These are phyloP conservation scores for Coendou prehensilis DNA, from an alignment of 2,797 vertebrate species.

Conservation along the genomic window DNA sequence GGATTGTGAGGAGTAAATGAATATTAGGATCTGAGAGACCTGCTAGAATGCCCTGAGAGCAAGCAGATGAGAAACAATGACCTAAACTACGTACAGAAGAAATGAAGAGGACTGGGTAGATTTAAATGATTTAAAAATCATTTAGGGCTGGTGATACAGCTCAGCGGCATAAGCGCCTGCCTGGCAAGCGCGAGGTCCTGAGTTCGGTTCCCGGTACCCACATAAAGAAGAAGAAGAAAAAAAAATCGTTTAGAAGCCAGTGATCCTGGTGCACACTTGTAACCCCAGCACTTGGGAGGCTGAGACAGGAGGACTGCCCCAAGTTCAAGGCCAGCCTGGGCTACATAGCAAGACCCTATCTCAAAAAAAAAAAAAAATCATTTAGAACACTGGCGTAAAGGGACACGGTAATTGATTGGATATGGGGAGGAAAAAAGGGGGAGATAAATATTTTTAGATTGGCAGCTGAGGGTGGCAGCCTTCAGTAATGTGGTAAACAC, in stretches of 20 bases:
- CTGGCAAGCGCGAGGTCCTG: too few relatives aligned
- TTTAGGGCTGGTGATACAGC: too few relatives aligned
- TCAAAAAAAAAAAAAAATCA: neutral
- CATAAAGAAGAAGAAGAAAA: too few relatives aligned
- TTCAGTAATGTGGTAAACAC: neutral
- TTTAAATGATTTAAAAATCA: neutral
- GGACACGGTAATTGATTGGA: neutral
- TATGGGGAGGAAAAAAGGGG: neutral
- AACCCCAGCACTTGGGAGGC: neutral
- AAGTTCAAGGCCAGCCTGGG: neutral
- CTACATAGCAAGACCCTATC: neutral
- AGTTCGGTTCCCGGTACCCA: too few relatives aligned
- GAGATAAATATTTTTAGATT: neutral
- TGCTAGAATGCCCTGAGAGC: neutral
- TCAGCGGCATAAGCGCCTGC: too few relatives aligned
- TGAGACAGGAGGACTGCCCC: neutral
- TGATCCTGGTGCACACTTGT: neutral
- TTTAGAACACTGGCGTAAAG: conserved; percentile 6
- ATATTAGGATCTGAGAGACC: conserved; percentile 15
- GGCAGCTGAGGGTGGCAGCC: neutral
- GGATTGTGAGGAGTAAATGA: neutral
- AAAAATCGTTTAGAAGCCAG: neutral
- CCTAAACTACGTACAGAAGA: neutral
- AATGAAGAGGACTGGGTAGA: neutral
- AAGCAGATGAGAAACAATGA: neutral